Evolutionary conservation across 2,888 invertebrate genomes (phyloP), one percentile per base, ranked within the genome.

Genomic region (Camptogramma bilineatum): DNA sequence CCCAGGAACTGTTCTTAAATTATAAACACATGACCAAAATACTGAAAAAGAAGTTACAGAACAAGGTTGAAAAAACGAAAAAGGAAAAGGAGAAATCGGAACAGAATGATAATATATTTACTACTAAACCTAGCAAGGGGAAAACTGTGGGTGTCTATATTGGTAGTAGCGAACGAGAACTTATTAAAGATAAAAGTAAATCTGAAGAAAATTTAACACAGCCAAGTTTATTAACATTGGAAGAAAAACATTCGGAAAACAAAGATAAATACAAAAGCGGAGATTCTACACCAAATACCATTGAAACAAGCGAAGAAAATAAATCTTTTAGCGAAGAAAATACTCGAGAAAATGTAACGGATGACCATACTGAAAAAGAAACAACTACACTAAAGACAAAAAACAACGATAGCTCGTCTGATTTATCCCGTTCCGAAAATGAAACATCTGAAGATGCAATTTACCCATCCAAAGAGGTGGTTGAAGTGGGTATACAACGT

Each of bases 11-110:
- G 4, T 73, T 69, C 46, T 70, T 79, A 7, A 79, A 77, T 52
- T 81, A 64, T 24, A 76, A 76, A 54, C 60, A 74, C 46, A 72
- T 79, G 19, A 76, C 67, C 4, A 67, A 58, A 39, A 46, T 61
- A 51, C 28, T 65, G 16, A 46, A 65, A 50, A 53, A 24, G 31
- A 51, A 64, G 21, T 61, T 34, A 24, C 47, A 63, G 4, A 57
- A 52, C 55, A 13, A 63, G 57, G 51, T 16, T 2, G 19, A 59
- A 54, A 18, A 24, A 8, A 9, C 21, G 1, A 44, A 58, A 57
- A 24, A 42, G 1, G 16, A 52, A 24, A 46, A 47, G 0, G 1
- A 62, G 52, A 39, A 42, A 54, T 8, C 39, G 0, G 44, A 50
- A 21, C 13, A 18, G 4, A 52, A 31, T 16, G 24, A 47, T 39